Percentiles rank a stretch among this genome's conserved stretches.
Conservation (phyloP, 2,113 vertebrate species). For the Aptenodytes forsteri region DNA sequence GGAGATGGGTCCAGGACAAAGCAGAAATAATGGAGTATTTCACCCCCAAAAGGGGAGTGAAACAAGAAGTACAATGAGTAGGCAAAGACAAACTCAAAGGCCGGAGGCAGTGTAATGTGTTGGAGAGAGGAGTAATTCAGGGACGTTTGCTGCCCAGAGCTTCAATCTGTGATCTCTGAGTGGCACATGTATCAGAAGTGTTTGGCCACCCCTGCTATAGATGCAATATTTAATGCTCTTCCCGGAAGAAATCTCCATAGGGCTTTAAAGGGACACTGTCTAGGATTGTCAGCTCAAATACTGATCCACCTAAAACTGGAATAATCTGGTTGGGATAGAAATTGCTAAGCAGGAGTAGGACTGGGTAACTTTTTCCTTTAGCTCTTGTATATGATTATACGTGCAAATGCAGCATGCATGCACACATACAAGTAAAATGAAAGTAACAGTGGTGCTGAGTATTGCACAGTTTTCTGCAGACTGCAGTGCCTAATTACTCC, state of each 20-base stretch:
- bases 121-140: conserved; percentile 45
- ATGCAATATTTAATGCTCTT: conserved; percentile 42
- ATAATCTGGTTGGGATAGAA: neutral
- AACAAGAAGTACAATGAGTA: conserved; percentile 68
- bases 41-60: conserved; percentile 73
- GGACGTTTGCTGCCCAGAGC: conserved; percentile 14
- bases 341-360: neutral
- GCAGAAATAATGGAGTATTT: conserved; percentile 76
- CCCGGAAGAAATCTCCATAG: neutral
- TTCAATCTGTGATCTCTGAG: conserved; percentile 11
- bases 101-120: conserved; percentile 43
- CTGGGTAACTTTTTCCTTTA: neutral
- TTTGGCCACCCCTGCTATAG: conserved; percentile 25
- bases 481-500: neutral
- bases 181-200: neutral
- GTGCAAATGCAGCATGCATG: too few relatives aligned
- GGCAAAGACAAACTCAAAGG: conserved; percentile 60
- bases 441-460: neutral
- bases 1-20: conserved; percentile 75
- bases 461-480: neutral
- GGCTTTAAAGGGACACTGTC: neutral
- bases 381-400: neutral
- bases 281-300: neutral
- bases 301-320: neutral
- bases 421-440: neutral